Evolutionary conservation across 2,888 invertebrate genomes (phyloP).

Genomic region (Bombylius discolor): DNA sequence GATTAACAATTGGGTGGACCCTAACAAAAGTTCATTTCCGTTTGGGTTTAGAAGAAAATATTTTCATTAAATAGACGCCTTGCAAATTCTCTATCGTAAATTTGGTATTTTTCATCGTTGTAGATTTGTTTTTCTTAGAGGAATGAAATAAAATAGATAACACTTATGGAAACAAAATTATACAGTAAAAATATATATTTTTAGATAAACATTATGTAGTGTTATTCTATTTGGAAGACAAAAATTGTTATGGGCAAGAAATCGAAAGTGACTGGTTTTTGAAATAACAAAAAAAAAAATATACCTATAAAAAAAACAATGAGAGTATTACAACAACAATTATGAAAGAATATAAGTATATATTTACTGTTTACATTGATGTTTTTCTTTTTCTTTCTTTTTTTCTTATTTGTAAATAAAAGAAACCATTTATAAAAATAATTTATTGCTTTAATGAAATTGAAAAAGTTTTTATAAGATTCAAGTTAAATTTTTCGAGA

Average conservation of each 20-base stretch:
- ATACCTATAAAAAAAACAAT: no score
- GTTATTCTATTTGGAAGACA: no score
- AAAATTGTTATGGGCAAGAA: no score
- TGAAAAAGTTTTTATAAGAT: conserved; percentile 4
- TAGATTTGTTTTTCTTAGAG: not conserved
- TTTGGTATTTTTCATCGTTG: not conserved
- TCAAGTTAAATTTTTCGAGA: not conserved
- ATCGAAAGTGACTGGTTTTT: no score
- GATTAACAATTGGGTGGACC: conserved; percentile 5
- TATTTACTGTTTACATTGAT: no score
- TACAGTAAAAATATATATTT: no score
- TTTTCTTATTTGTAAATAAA: no score
- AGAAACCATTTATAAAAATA: not conserved
- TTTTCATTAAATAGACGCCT: conserved; percentile 8
- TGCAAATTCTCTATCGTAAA: not conserved
- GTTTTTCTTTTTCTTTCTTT: no score
- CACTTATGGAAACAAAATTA: not conserved
- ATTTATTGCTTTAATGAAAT: conserved; percentile 3
- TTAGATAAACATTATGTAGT: no score
- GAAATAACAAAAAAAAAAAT: no score
- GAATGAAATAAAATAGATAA: not conserved
- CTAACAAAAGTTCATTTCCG: conserved; percentile 7
- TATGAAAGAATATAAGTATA: no score
- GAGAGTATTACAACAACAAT: no score
- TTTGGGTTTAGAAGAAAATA: conserved; percentile 7